Evolutionary conservation across 2,113 vertebrate genomes (phyloP).

Genomic region (Phodopus roborovskii): DNA sequence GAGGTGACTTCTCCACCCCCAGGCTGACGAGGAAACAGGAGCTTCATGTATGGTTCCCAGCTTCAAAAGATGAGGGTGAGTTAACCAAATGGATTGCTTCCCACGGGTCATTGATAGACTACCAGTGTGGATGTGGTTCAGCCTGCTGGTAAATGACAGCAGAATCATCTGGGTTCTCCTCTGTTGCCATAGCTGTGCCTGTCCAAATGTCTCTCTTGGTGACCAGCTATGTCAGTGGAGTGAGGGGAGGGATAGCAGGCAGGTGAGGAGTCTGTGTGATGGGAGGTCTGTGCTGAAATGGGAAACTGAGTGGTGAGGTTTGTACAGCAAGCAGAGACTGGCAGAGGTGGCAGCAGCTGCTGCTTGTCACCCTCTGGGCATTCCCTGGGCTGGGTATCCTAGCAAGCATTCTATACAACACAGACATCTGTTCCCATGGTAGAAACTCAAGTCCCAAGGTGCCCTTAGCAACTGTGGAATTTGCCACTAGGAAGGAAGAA

Average conservation of each 20-base stretch:
- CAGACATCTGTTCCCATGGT: not conserved
- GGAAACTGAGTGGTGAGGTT: constrained; percentile 7
- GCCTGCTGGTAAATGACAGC: not conserved
- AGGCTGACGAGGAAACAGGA: not conserved
- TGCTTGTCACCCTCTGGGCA: not conserved
- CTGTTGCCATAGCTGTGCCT: not conserved
- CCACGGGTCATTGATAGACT: not conserved
- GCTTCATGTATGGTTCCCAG: too few species aligned
- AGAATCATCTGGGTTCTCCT: not conserved
- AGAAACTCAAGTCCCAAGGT: not conserved
- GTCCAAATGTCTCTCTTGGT: not conserved
- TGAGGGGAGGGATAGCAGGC: not conserved
- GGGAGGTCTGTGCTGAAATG: not conserved
- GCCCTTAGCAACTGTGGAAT: constrained; percentile 2
- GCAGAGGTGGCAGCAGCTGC: not conserved
- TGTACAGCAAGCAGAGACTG: constrained; percentile 25
- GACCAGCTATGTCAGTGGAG: not conserved
- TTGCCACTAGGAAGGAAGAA: not conserved
- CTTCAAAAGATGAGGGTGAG: not conserved
- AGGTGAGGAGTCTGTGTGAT: not conserved
- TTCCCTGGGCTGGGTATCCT: not conserved
- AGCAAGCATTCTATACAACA: not conserved
- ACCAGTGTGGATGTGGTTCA: not conserved
- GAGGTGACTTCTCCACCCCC: not conserved
- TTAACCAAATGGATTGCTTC: not conserved